phyloP scores from a whole-genome alignment of 2,888 invertebrate species.

The Phymatocera aterrima region DNA sequence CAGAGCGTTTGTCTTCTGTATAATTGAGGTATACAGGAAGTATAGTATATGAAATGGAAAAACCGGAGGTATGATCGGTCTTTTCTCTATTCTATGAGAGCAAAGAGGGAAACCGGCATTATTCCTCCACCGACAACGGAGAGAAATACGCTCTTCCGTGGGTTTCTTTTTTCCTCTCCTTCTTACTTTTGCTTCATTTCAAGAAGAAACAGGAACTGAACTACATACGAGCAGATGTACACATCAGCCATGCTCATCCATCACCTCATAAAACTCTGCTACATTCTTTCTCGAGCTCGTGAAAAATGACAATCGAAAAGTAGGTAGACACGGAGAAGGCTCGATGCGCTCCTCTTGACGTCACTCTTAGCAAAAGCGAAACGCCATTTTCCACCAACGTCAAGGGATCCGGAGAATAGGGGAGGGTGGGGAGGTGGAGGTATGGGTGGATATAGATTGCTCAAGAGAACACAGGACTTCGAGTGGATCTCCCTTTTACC shows the following conservation, averaged over 20 bases:
- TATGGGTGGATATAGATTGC: conserved; percentile 17
- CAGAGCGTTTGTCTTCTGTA: too few relatives aligned
- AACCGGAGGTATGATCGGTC: too few relatives aligned
- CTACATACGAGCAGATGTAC: too few relatives aligned
- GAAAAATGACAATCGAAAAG: background rate
- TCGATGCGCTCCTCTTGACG: background rate
- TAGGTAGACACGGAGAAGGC: background rate
- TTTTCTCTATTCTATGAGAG: too few relatives aligned
- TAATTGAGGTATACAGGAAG: too few relatives aligned
- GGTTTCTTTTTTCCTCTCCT: background rate
- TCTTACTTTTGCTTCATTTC: background rate
- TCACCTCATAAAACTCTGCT: conserved; percentile 2
- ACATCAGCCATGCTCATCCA: background rate
- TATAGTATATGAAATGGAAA: too few relatives aligned
- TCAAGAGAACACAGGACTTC: conserved; percentile 24
- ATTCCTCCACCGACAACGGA: too few relatives aligned
- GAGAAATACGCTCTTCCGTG: too few relatives aligned
- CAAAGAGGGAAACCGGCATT: too few relatives aligned
- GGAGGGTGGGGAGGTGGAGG: background rate
- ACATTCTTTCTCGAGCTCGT: background rate
- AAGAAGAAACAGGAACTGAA: background rate
- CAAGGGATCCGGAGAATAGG: background rate
- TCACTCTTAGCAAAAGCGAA: background rate
- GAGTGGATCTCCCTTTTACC: conserved; percentile 36
- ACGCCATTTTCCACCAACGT: background rate